A percentile compares a stretch with the other conserved stretches of the same genome.
These are phyloP conservation scores for Leptinotarsa juncta DNA, from an alignment of 2,888 invertebrate genomes.

Conservation along the genomic window DNA sequence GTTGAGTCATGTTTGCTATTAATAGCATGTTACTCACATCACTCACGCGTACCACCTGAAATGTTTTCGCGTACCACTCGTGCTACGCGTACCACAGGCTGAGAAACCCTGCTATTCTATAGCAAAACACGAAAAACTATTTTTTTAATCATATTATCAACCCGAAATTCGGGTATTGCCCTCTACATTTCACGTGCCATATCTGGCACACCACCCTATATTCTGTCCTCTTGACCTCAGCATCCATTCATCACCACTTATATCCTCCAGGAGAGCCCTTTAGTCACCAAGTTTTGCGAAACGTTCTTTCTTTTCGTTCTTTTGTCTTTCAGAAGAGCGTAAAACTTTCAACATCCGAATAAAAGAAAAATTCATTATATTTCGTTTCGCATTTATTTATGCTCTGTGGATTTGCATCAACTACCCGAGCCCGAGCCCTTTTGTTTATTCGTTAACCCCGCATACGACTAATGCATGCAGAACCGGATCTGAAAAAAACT, in stretches of 20 bases:
- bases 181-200: not conserved
- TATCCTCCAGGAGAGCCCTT: slow-evolving; percentile 27
- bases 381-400: slow-evolving; percentile 37
- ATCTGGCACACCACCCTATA: slow-evolving; percentile 1
- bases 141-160: too few species aligned
- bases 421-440: slow-evolving; percentile 14
- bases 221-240: slow-evolving; percentile 17
- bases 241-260: slow-evolving; percentile 22
- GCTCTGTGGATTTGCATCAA: slow-evolving; percentile 35
- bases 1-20: too few species aligned
- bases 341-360: slow-evolving; percentile 36
- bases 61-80: too few species aligned
- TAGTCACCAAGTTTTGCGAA: slow-evolving; percentile 24
- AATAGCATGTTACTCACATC: too few species aligned
- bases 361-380: slow-evolving; percentile 41
- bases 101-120: too few species aligned
- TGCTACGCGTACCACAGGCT: too few species aligned
- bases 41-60: too few species aligned
- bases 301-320: slow-evolving; percentile 30
- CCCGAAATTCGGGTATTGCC: not conserved
- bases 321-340: slow-evolving; percentile 37
- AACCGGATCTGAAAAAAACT: not conserved
- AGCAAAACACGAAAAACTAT: too few species aligned
- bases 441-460: slow-evolving; percentile 1
- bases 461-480: not conserved